Evolutionary conservation across 37 sponge, comb jelly and placozoan genomes (phyloP).

Genomic region (Dysidea cf. avara): DNA sequence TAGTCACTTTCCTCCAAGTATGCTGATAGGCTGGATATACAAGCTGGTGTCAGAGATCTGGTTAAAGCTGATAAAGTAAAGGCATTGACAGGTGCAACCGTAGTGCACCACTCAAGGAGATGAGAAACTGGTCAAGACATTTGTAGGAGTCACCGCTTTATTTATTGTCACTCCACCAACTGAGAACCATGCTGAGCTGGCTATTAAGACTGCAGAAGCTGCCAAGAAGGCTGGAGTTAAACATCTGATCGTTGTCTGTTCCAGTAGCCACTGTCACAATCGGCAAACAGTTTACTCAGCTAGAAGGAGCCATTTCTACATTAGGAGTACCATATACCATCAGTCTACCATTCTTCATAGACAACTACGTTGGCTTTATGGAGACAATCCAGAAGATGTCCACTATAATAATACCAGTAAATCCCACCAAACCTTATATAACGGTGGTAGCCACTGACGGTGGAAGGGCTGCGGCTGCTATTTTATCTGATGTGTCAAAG

Average conservation of each 20-base stretch:
- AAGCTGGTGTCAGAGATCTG: slow-evolving; percentile 58
- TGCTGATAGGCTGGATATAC: slow-evolving; percentile 49
- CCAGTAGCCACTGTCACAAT: slow-evolving; percentile 41
- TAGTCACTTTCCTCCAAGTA: slow-evolving; percentile 45
- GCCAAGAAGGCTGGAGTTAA: slow-evolving; percentile 65
- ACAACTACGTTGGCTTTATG: slow-evolving; percentile 34
- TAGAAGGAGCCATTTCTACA: slow-evolving; percentile 26
- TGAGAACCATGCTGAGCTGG: slow-evolving; percentile 38
- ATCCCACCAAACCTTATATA: slow-evolving; percentile 29
- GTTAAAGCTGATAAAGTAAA: slow-evolving; percentile 54
- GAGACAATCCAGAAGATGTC: slow-evolving; percentile 12
- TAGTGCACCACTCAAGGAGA: slow-evolving; percentile 48
- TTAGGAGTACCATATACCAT: slow-evolving; percentile 50
- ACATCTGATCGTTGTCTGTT: slow-evolving; percentile 30
- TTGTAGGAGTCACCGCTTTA: slow-evolving; percentile 64
- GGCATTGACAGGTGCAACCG: slow-evolving; percentile 18
- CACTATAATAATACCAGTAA: slow-evolving; percentile 29
- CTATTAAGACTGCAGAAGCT: no score
- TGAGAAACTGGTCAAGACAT: slow-evolving; percentile 7
- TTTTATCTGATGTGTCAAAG: slow-evolving; percentile 19
- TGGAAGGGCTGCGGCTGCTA: slow-evolving; percentile 46
- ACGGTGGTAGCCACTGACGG: slow-evolving; percentile 27
- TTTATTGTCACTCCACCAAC: slow-evolving; percentile 56
- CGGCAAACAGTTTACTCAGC: slow-evolving; percentile 22
- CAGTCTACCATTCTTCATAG: slow-evolving; percentile 60